Evolutionary conservation across 2,113 vertebrate species (phyloP).

Genomic region (Cercocebus atys): DNA sequence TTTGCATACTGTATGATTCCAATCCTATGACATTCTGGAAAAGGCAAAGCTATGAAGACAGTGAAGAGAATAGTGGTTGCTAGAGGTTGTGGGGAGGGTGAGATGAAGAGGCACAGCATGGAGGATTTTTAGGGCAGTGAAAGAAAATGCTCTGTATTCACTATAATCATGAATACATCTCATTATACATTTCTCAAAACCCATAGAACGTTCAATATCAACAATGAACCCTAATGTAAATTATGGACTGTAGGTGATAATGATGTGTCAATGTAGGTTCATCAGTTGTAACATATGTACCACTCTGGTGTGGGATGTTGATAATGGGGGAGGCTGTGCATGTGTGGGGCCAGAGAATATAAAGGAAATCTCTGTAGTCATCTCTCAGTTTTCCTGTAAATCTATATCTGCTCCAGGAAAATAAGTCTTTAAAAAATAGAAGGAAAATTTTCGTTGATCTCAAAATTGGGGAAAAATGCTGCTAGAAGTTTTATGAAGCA

Average conservation of each 20-base stretch:
- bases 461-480: conserved; percentile 5
- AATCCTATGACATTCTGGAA: neutral
- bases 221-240: neutral
- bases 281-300: neutral
- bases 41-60: neutral
- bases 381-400: neutral
- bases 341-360: neutral
- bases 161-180: neutral
- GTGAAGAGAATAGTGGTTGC: neutral
- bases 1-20: neutral
- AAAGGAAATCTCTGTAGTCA: neutral
- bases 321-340: neutral
- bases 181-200: neutral
- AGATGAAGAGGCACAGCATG: neutral
- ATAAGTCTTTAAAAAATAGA: neutral
- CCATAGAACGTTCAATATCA: neutral
- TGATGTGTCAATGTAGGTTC: neutral
- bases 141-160: neutral
- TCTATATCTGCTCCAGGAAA: neutral
- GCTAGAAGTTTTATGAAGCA: neutral
- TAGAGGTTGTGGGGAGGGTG: neutral
- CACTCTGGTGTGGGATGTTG: neutral
- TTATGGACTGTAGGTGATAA: neutral
- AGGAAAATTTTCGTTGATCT: neutral
- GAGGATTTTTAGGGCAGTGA: neutral